Evolutionary conservation across 2,888 invertebrate species (phyloP).

Genomic region (Invenusta paracnida): DNA sequence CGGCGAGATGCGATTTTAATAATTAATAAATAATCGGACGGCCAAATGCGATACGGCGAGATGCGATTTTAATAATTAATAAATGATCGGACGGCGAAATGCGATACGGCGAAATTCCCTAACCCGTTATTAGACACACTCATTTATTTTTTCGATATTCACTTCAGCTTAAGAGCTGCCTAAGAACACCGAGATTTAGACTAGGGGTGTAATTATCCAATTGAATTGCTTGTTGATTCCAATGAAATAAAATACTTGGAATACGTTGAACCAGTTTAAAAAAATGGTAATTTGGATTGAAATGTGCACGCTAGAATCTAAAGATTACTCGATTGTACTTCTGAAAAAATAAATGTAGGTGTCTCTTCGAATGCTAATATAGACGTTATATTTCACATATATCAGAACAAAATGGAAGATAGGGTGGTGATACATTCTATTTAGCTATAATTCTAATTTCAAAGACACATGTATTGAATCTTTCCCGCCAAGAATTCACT

Average conservation of each 20-base stretch:
- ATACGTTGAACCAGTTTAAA: slow-evolving; percentile 10
- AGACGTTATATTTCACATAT: slow-evolving; percentile 24
- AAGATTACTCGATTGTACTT: slow-evolving; percentile 24
- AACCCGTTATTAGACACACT: not conserved
- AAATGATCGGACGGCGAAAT: too few species aligned
- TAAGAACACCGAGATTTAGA: slow-evolving; percentile 34
- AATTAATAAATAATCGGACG: too few species aligned
- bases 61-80: too few species aligned
- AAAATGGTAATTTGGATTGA: not conserved
- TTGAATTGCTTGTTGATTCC: not conserved
- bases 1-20: too few species aligned
- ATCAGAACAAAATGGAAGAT: not conserved
- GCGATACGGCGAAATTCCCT: too few species aligned
- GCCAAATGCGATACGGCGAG: too few species aligned
- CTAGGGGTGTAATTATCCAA: not conserved
- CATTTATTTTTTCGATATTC: not conserved
- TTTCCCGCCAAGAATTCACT: too few species aligned
- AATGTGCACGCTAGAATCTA: not conserved
- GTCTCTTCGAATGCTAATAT: slow-evolving; percentile 15
- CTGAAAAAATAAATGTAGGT: slow-evolving; percentile 6
- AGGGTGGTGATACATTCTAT: not conserved
- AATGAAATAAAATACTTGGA: not conserved
- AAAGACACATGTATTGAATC: too few species aligned
- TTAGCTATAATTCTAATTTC: not conserved
- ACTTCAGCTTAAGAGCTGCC: slow-evolving; percentile 19